Evolutionary conservation across 2,888 invertebrate genomes (phyloP).

Genomic region (Pharmacophagus antenor): DNA sequence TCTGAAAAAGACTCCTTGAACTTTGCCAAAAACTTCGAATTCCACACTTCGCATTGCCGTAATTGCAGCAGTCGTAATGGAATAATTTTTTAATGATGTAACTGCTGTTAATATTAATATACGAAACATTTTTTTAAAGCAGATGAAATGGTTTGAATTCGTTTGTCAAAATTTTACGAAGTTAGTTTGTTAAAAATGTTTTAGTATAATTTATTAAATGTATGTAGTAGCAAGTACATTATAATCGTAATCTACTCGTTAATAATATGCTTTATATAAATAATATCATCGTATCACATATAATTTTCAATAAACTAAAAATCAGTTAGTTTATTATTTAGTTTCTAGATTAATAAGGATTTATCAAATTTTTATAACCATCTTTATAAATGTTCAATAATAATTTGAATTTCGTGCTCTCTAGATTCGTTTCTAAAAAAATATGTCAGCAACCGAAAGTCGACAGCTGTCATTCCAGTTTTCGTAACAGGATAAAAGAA

Average conservation of each 20-base stretch:
- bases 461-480: conserved; percentile 29
- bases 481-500: conserved; percentile 4
- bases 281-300: too few species aligned
- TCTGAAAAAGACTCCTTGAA: conserved; percentile 84
- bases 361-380: neutral
- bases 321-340: too few species aligned
- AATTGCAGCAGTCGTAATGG: conserved; percentile 35
- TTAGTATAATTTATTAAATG: neutral
- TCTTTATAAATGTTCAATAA: conserved; percentile 1
- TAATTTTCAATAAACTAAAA: too few species aligned
- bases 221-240: too few species aligned
- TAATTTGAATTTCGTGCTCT: neutral
- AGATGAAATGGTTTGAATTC: conserved; percentile 9
- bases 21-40: conserved; percentile 82
- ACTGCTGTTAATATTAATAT: conserved; percentile 49
- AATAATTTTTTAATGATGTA: conserved; percentile 39
- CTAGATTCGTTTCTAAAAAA: neutral
- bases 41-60: conserved; percentile 62
- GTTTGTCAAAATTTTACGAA: conserved; percentile 3
- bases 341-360: neutral
- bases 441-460: conserved; percentile 20
- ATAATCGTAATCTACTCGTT: too few species aligned
- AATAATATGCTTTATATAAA: too few species aligned
- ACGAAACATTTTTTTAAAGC: conserved; percentile 48
- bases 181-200: neutral